Evolutionary conservation across 2,888 invertebrate genomes (phyloP).

Genomic region (Meteorus colon): DNA sequence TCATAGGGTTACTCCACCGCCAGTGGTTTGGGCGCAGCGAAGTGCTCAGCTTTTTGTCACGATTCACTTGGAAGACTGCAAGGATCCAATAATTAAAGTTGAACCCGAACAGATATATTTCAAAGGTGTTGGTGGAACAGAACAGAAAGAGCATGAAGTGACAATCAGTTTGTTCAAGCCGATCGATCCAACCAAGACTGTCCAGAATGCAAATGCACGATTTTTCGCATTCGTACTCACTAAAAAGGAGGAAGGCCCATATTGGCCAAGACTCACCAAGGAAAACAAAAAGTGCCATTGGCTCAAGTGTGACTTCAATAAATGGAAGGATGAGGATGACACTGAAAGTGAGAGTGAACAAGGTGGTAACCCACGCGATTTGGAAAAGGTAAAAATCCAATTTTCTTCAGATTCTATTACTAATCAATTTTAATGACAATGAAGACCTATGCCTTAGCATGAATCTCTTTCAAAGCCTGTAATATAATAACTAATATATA

Average conservation of each 20-base stretch:
- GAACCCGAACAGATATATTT: slow-evolving; percentile 81
- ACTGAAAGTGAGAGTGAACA: slow-evolving; percentile 83
- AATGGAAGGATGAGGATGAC: slow-evolving; percentile 98
- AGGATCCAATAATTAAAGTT: slow-evolving; percentile 86
- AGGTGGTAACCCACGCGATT: slow-evolving; percentile 53
- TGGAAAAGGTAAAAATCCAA: slow-evolving; percentile 62
- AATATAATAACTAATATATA: background rate
- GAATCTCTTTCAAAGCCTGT: background rate
- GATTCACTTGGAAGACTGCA: slow-evolving; percentile 92
- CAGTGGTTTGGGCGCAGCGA: slow-evolving; percentile 96
- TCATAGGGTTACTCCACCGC: slow-evolving; percentile 81
- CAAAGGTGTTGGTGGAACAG: slow-evolving; percentile 89
- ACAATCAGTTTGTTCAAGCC: slow-evolving; percentile 88
- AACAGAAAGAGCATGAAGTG: slow-evolving; percentile 90
- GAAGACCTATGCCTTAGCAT: too few species aligned
- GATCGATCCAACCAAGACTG: slow-evolving; percentile 87
- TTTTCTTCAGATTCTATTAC: background rate
- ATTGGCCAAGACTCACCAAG: slow-evolving; percentile 91
- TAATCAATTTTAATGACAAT: too few species aligned
- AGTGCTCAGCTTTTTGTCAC: slow-evolving; percentile 88
- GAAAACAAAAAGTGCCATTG: slow-evolving; percentile 94
- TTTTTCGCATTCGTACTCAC: slow-evolving; percentile 84
- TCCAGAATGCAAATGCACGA: slow-evolving; percentile 82
- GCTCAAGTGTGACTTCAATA: slow-evolving; percentile 97
- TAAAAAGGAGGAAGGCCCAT: slow-evolving; percentile 82